Percentiles rank a stretch among this genome's conserved stretches.
These are phyloP conservation scores for Diaphora mendica DNA, from an alignment of 2,888 invertebrate species.

Conservation along the genomic window DNA sequence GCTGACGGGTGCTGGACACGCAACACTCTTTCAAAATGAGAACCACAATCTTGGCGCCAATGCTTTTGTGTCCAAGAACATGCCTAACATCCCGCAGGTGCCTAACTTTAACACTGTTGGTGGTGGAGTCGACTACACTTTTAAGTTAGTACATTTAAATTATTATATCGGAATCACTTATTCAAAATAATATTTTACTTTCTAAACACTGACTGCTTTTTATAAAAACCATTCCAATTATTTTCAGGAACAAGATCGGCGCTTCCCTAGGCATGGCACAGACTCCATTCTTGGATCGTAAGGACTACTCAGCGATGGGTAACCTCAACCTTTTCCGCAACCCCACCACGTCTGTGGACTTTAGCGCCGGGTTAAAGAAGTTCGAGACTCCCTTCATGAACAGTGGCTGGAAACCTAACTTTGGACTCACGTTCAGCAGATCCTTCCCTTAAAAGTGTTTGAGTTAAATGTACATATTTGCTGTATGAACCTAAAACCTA, in stretches of 20 bases:
- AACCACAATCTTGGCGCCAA: conserved; percentile 31
- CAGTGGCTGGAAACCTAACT: conserved; percentile 45
- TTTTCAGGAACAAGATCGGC: conserved; percentile 37
- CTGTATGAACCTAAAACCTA: too few species aligned
- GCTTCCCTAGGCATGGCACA: conserved; percentile 28
- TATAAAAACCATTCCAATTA: neutral
- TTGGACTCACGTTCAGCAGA: conserved; percentile 25
- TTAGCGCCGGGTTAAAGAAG: conserved; percentile 40
- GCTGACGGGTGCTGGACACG: conserved; percentile 56
- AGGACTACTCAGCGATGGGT: conserved; percentile 45
- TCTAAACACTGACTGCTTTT: too few species aligned
- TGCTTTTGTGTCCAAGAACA: conserved; percentile 35
- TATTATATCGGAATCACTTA: conserved; percentile 52
- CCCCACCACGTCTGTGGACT: conserved; percentile 38
- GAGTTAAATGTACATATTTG: neutral
- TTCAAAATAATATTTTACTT: too few species aligned
- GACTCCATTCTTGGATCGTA: conserved; percentile 41
- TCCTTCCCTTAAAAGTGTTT: conserved; percentile 20
- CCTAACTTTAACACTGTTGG: conserved; percentile 42
- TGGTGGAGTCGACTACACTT: conserved; percentile 41
- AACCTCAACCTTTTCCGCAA: conserved; percentile 44
- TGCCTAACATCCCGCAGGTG: conserved; percentile 23
- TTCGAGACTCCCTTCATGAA: conserved; percentile 43
- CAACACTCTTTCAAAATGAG: conserved; percentile 57
- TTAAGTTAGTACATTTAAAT: conserved; percentile 17